These are phyloP conservation scores for Saimiri boliviensis DNA, from an alignment of 2,113 vertebrate genomes.

Conservation along the genomic window DNA sequence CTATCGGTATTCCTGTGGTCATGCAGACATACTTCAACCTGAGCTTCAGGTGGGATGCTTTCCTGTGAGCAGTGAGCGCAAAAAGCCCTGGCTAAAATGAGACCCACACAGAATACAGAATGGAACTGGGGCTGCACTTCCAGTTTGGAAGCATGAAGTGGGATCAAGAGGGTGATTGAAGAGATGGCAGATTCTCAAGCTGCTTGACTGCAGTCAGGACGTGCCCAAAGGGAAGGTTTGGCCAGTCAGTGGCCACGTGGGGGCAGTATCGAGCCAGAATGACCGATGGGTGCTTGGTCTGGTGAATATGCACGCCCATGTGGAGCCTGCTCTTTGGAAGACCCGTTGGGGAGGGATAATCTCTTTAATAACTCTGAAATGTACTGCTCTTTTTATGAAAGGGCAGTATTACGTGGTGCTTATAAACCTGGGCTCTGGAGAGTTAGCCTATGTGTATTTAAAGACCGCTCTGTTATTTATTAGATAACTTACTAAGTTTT, in stretches of 20 bases:
- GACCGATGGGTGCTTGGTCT: too few relatives aligned
- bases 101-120: background rate
- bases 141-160: background rate
- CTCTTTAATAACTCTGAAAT: background rate
- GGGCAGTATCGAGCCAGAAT: constrained; percentile 23
- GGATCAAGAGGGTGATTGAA: background rate
- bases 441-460: background rate
- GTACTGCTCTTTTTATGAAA: background rate
- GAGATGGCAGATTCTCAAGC: background rate
- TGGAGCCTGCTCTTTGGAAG: background rate
- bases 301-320: fast-evolving
- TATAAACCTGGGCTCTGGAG: background rate
- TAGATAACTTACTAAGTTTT: background rate
- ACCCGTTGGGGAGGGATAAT: fast-evolving
- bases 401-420: background rate
- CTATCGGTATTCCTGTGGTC: background rate
- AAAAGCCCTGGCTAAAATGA: background rate
- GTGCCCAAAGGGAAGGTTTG: too few relatives aligned
- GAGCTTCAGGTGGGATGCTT: background rate
- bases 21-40: background rate
- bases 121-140: background rate
- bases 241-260: background rate
- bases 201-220: background rate
- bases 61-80: background rate
- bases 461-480: background rate